Evolutionary conservation across 2,797 vertebrate species (phyloP), one percentile per base, ranked within the genome.

Genomic region (Sandelia bainsii): DNA sequence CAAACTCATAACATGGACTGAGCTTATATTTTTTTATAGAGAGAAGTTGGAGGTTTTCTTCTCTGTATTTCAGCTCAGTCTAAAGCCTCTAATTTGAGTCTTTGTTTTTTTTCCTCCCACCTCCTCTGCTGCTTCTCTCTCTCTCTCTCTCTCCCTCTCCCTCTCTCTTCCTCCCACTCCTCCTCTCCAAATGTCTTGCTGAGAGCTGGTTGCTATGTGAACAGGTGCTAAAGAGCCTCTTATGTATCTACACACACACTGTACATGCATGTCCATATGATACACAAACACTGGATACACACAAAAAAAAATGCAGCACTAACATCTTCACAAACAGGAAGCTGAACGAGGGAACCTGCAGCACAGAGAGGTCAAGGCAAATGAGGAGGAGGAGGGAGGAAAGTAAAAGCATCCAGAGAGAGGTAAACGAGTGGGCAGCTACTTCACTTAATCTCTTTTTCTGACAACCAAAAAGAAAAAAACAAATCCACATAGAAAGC

Each of bases 121-220:
- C 37, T 22, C 59, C 64, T 72, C 56, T 32, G 20, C 12, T 16
- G 9, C 52, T 20, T n/a, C 19, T 32, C 29, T 32, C 29, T 8
- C 29, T 8, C 29, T 32, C 29, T 32, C 29, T 32, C 32, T 42
- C 37, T 3, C 7, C 9, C 53, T 8, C 17, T 0, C 40, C 27
- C 50, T 3, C 34, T 22, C 46, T 51, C 25, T 11, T 19, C 4
- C 29, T 17, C 32, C 39, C 61, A 11, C 20, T 32, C 65, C 77
- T 77, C 79, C 23, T 63, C 70, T 75, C 53, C 67, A 51, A 19
- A 77, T 69, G 72, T 81, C 69, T 78, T 23, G 49, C 61, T 54
- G 79, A 82, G 88, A 70, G 62, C 81, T 66, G 83, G 93, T 94
- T 94, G 91, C 92, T 87, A 94, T 94, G 91, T 87, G 87, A 94